Base-by-base conservation (phyloP, 2,888 invertebrate species). In the Caenorhabditis sp. region DNA sequence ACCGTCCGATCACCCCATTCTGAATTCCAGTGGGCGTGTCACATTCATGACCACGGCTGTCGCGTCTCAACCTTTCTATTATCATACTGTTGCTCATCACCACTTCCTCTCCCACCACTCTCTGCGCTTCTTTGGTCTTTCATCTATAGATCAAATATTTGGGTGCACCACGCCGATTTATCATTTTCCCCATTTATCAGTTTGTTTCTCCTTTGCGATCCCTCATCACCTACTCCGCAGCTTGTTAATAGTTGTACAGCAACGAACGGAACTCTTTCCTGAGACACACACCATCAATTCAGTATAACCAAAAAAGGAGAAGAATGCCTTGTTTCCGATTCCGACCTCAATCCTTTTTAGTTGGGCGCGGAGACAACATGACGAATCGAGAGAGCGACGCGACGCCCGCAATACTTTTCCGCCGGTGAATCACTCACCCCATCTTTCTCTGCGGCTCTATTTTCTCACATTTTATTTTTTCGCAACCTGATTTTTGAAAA, bases 1-100 rank as follows among this genome's bases (percentile, higher is more conserved):
- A 75, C 64, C 56, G 44, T 66, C 64, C 75, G 75, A 76, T 76
- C 75, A 76, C 75, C 75, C 75, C 75, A 76, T 76, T 76, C 68
- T 19, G 5, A 38, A 24, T 47, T 14, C 6, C 12, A 54, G 58
- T 66, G 75, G 59, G 75, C 68, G 75, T 76, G 31, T 58, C 24
- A 16, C 19, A 59, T 54, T 75, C 28, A 26, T 49, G 68, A 59
- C 35, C 35, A 68, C 47, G 68, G 24, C n/a, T 16, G 38, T 47
- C 56, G 4, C n/a, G n/a, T 44, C 35, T 59, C 35, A 31, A 47
- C 19, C 56, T 63, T 56, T 64, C 51, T 66, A 31, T 28, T n/a
- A 64, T 47, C 64, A 47, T 6, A 28, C 26, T 35, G 8, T 35
- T 58, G 74, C 68, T 76, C 35, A 76, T 68, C 49, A 69, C 41